Evolutionary conservation across 2,888 invertebrate genomes (phyloP).

Genomic region (Diarsia mendica): DNA sequence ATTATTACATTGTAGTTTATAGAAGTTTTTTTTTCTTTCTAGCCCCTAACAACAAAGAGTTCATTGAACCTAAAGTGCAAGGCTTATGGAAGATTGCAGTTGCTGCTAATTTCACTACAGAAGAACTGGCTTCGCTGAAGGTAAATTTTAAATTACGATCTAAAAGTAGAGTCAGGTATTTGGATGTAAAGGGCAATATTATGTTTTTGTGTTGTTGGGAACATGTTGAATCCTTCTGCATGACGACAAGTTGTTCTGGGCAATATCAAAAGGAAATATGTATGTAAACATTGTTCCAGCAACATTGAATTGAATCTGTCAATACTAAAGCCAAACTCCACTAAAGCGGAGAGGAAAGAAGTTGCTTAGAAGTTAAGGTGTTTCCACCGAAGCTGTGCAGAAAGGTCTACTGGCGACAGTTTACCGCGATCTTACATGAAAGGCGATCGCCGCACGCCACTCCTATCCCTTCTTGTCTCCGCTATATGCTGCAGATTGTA

Average conservation of each 20-base stretch:
- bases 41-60: slow-evolving; percentile 95
- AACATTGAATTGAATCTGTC: not conserved
- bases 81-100: slow-evolving; percentile 96
- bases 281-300: not conserved
- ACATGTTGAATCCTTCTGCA: not conserved
- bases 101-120: slow-evolving; percentile 94
- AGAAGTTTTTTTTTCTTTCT: slow-evolving; percentile 11
- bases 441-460: not conserved
- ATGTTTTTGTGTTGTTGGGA: not conserved
- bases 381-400: not conserved
- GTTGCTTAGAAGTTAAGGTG: not conserved
- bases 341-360: not conserved
- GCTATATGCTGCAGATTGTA: not conserved
- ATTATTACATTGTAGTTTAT: not conserved
- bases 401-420: not conserved
- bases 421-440: not conserved
- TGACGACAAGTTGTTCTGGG: not conserved
- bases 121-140: slow-evolving; percentile 95
- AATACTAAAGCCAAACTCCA: not conserved
- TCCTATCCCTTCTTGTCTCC: not conserved
- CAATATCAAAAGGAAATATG: too few relatives aligned
- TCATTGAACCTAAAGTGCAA: slow-evolving; percentile 97
- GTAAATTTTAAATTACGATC: slow-evolving; percentile 83
- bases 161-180: not conserved
- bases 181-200: not conserved